phyloP scores from a whole-genome alignment of 2,888 invertebrate genomes.

The Coenonympha arcania region DNA sequence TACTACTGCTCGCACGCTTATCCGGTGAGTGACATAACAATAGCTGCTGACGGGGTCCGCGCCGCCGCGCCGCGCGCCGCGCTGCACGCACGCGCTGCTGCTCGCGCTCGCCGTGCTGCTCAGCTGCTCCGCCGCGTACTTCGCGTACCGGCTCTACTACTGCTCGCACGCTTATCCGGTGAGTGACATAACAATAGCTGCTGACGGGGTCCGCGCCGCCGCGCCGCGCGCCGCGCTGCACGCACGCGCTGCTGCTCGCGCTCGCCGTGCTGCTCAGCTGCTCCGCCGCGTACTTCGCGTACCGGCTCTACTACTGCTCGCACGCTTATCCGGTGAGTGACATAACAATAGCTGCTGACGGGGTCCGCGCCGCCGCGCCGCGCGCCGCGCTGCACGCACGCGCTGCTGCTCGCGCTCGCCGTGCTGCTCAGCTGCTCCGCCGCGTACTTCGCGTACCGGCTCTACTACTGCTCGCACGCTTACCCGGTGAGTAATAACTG shows the following conservation, averaged over 20 bases:
- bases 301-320: slow-evolving; percentile 28
- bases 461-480: slow-evolving; percentile 27
- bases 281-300: slow-evolving; percentile 43
- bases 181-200: slow-evolving; percentile 21
- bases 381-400: slow-evolving; percentile 25
- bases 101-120: slow-evolving; percentile 37
- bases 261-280: slow-evolving; percentile 39
- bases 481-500: neutral
- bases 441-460: slow-evolving; percentile 37
- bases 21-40: neutral
- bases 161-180: slow-evolving; percentile 23
- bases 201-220: slow-evolving; percentile 42
- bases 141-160: slow-evolving; percentile 35
- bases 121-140: slow-evolving; percentile 39
- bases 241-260: slow-evolving; percentile 33
- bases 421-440: slow-evolving; percentile 45
- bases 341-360: slow-evolving; percentile 37
- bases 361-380: slow-evolving; percentile 35
- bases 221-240: slow-evolving; percentile 21
- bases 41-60: slow-evolving; percentile 44
- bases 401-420: slow-evolving; percentile 33
- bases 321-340: slow-evolving; percentile 17
- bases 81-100: slow-evolving; percentile 32
- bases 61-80: slow-evolving; percentile 27
- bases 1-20: slow-evolving; percentile 26